Base-by-base conservation (phyloP, 92 coral and sea anemone species). In the Epizoanthus ramosus region DNA sequence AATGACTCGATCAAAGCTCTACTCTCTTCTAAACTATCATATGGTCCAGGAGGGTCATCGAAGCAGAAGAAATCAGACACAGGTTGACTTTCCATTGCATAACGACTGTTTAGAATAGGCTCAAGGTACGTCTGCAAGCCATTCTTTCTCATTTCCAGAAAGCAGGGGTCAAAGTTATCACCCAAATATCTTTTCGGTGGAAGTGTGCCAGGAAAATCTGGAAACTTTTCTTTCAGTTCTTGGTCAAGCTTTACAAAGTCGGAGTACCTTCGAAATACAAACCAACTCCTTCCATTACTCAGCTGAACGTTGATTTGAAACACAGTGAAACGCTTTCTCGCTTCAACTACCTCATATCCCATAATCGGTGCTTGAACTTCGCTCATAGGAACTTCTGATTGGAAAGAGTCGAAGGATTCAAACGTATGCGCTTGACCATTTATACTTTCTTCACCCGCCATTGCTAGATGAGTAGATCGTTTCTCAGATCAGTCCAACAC, bases 181-280 rank as follows among this genome's bases (percentile, higher is more conserved):
- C 99, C 99, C 19, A 94, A 79, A 73, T 90, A 97, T 52, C 83
- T 79, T 57, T 97, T 97, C 3, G 98, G 99, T 0, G 99, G 99
- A 70, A 97, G 94, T 41, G 80, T 87, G 6, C 85, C 92, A n/a
- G 87, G 47, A 23, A 84, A 90, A 41, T 87, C 91, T 4, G 84
- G 85, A 35, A 90, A 88, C 0, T 85, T 77, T 81, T 87, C 91
- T 41, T 91, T 85, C 53, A 97, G 81, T 54, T 91, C 93, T 63
- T 88, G 91, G 79, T 89, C 91, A 53, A 97, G 83, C 73, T 91
- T 90, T 71, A 90, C 84, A 75, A 97, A 97, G 68, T 97, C 99
- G 61, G 98, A 91, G 58, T 97, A 97, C 63, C 99, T 86, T 63
- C 99, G 97, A 77, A 92, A 92, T 24, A 97, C 93, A 72, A 92